Base-by-base conservation (phyloP, 2,888 invertebrate species). In the Philopedon plagiatum region DNA sequence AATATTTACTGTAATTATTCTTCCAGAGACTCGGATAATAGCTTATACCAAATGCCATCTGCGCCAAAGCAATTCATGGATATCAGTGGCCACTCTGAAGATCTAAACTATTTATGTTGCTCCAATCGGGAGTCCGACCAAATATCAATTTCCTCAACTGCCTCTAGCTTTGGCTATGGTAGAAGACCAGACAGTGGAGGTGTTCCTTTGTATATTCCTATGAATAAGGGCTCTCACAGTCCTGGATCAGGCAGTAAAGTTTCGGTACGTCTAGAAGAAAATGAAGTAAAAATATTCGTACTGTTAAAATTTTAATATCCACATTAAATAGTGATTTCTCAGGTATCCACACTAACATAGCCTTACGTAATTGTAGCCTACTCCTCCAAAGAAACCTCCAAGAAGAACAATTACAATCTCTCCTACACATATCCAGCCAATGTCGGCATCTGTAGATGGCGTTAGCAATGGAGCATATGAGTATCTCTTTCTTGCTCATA, bases 371-470 rank as follows among this genome's bases (percentile, higher is more conserved):
- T 29, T 75, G 44, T 13, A 93, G 93, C 93, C 93, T 60, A 94
- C 93, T 65, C 94, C 95, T 65, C 95, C 95, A 54, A 95, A 95
- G 87, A 96, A 96, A 86, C 95, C 96, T 74, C 96, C 96, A 1
- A 89, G 96, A 60, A 88, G 95, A 77, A 95, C 95, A 85, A 88
- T 95, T 65, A 94, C 94, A 11, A 93, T 94, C 72, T 95, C 95
- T 15, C 95, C 95, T 21, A 95, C 94, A 26, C 94, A 95, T 82
- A 83, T 89, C 56, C 88, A 89, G 76, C 87, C 89, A 37, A 88
- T 89, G 87, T 88, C 89, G 2, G 82, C 87, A 73, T 88, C 89
- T 0, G 87, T 88, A 1, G 89, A 89, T 75, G 86, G 87, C 41
- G 85, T 87, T 56, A 90, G 90, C 83, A 91, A 91, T 84, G 86